Evolutionary conservation across 2,888 invertebrate genomes (phyloP).

Genomic region (Sphecodes monilicornis): DNA sequence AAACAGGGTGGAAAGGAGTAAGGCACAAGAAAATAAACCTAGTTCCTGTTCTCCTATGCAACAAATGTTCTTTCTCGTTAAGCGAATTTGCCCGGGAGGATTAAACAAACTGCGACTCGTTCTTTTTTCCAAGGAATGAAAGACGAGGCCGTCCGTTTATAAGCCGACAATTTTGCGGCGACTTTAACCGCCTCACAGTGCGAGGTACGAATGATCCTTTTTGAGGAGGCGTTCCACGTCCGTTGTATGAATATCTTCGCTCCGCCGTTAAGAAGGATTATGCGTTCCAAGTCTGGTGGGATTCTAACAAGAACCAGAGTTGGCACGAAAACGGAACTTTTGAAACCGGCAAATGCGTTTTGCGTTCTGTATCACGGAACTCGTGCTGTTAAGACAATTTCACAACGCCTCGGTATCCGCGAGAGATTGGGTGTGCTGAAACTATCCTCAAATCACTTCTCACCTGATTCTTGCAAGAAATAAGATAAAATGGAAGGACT

Average conservation of each 20-base stretch:
- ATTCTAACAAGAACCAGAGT: conserved; percentile 56
- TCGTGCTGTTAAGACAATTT: conserved; percentile 61
- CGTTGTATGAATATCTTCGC: conserved; percentile 61
- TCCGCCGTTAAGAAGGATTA: conserved; percentile 66
- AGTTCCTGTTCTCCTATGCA: neutral
- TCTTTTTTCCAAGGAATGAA: conserved; percentile 6
- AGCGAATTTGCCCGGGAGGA: neutral
- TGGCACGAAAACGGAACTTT: conserved; percentile 63
- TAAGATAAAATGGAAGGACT: neutral
- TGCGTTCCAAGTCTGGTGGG: conserved; percentile 41
- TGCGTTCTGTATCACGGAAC: conserved; percentile 58
- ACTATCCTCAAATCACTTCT: conserved; percentile 1
- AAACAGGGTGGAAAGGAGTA: neutral
- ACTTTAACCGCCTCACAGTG: conserved; percentile 8
- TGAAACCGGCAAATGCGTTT: conserved; percentile 61
- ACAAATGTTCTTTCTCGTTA: neutral
- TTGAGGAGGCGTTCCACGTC: conserved; percentile 60
- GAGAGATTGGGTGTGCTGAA: neutral
- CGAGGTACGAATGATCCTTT: conserved; percentile 46
- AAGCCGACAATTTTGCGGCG: conserved; percentile 21
- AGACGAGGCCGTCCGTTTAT: conserved; percentile 13
- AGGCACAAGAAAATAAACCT: neutral
- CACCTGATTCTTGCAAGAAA: too few species aligned
- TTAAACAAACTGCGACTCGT: conserved; percentile 12
- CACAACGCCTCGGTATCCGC: conserved; percentile 47